Evolutionary conservation across 64 coral and sea anemone species (phyloP).

Genomic region (Acropora yongei): DNA sequence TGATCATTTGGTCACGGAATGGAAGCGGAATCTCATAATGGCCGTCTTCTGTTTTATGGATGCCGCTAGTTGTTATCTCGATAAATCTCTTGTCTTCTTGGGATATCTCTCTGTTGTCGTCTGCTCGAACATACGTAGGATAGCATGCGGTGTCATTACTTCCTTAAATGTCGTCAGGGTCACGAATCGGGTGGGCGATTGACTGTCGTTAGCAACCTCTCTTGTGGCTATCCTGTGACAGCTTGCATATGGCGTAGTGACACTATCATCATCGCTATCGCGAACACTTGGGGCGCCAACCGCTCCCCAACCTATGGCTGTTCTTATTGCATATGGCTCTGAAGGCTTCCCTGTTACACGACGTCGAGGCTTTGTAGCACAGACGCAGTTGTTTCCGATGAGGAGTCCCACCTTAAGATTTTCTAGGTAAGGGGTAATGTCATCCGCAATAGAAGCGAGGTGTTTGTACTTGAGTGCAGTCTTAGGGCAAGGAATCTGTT

Average conservation of each 20-base stretch:
- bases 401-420: slow-evolving; percentile 43
- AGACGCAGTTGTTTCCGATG: slow-evolving; percentile 50
- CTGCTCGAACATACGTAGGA: background rate
- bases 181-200: background rate
- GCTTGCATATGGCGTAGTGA: slow-evolving; percentile 42
- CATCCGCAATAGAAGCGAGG: slow-evolving; percentile 30
- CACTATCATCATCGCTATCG: slow-evolving; percentile 33
- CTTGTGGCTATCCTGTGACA: slow-evolving; percentile 34
- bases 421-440: slow-evolving; percentile 14
- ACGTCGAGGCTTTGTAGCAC: slow-evolving; percentile 31
- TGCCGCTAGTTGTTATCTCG: background rate
- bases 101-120: background rate
- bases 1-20: background rate
- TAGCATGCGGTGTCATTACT: background rate
- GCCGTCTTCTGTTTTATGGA: background rate
- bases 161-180: background rate
- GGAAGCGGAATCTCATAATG: background rate
- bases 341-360: slow-evolving; percentile 33
- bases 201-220: background rate
- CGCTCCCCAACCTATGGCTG: slow-evolving; percentile 49
- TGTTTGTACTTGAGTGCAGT: slow-evolving; percentile 9
- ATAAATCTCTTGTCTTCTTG: slow-evolving; percentile 1
- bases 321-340: slow-evolving; percentile 51
- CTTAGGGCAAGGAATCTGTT: slow-evolving; percentile 50
- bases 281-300: slow-evolving; percentile 40